A percentile compares a stretch with the other conserved stretches of the same genome.
Evolutionary conservation across 2,797 vertebrate genomes (phyloP).

Genomic region (Scleropages formosus): DNA sequence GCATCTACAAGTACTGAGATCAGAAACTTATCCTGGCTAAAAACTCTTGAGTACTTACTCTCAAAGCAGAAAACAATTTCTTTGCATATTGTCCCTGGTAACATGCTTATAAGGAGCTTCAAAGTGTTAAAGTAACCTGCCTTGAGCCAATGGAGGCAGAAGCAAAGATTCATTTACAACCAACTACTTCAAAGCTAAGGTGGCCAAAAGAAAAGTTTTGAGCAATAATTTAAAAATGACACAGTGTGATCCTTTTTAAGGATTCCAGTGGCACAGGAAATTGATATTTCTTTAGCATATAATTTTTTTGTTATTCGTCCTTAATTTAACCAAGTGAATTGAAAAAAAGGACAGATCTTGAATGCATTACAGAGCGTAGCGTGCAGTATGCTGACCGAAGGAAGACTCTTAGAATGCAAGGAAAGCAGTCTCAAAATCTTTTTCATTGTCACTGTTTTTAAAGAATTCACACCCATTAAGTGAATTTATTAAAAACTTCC

Average conservation of each 20-base stretch:
- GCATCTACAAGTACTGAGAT: too few relatives aligned
- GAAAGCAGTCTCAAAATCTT: background rate
- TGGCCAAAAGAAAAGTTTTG: background rate
- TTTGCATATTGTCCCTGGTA: background rate
- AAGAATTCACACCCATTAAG: constrained; percentile 24
- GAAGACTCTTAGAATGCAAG: background rate
- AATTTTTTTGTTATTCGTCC: constrained; percentile 4
- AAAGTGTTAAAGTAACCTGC: background rate
- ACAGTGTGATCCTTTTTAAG: background rate
- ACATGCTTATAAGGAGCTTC: background rate
- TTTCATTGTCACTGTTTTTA: constrained; percentile 14
- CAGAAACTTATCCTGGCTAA: too few relatives aligned
- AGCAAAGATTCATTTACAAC: background rate
- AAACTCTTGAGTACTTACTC: background rate
- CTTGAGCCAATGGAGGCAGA: background rate
- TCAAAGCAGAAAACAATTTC: background rate
- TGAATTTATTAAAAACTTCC: constrained; percentile 13
- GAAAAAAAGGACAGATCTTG: background rate
- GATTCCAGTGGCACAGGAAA: background rate
- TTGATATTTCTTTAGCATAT: constrained; percentile 14
- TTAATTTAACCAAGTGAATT: constrained; percentile 23
- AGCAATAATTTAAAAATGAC: constrained; percentile 24
- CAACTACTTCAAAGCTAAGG: constrained; percentile 13
- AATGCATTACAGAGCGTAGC: too few relatives aligned
- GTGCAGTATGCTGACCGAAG: background rate